These are phyloP conservation scores for Drosophila niveifrons DNA, from an alignment of 2,888 invertebrate genomes.

Conservation along the genomic window DNA sequence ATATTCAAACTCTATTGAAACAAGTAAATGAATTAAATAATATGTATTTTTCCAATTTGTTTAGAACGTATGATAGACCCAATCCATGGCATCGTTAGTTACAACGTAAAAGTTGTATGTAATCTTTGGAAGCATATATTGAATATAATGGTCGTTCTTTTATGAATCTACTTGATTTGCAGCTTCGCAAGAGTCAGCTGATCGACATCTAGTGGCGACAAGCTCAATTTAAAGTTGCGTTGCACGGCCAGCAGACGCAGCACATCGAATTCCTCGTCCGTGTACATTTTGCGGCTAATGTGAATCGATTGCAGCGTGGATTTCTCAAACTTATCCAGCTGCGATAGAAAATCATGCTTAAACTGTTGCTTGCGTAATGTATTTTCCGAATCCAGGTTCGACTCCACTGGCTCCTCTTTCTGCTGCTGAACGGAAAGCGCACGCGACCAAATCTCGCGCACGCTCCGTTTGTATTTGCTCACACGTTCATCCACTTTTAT, in stretches of 20 bases:
- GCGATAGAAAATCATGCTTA: slow-evolving; percentile 24
- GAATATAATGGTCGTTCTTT: not conserved
- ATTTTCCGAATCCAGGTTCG: not conserved
- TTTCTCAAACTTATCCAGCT: slow-evolving; percentile 40
- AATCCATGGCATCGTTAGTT: not conserved
- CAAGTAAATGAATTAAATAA: no score
- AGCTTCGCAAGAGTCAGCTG: slow-evolving; percentile 50
- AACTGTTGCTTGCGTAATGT: slow-evolving; percentile 13
- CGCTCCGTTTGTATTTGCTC: slow-evolving; percentile 83
- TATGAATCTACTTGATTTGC: slow-evolving; percentile 27
- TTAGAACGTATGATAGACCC: no score
- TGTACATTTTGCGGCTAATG: slow-evolving; percentile 42
- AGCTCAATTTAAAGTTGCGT: slow-evolving; percentile 43
- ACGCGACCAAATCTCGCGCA: slow-evolving; percentile 84
- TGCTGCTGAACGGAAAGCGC: slow-evolving; percentile 79
- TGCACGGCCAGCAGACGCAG: slow-evolving; percentile 36
- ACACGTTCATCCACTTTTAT: slow-evolving; percentile 85
- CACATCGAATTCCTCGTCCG: slow-evolving; percentile 41
- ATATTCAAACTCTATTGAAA: not conserved
- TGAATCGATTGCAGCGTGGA: slow-evolving; percentile 20
- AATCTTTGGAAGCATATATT: not conserved
- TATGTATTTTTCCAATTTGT: not conserved
- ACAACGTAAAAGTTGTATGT: not conserved
- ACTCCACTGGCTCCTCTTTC: slow-evolving; percentile 4
- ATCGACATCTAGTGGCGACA: slow-evolving; percentile 54